Evolutionary conservation across 2,888 invertebrate species (phyloP), one percentile per base, ranked within the genome.

Genomic region (Nebria salina): DNA sequence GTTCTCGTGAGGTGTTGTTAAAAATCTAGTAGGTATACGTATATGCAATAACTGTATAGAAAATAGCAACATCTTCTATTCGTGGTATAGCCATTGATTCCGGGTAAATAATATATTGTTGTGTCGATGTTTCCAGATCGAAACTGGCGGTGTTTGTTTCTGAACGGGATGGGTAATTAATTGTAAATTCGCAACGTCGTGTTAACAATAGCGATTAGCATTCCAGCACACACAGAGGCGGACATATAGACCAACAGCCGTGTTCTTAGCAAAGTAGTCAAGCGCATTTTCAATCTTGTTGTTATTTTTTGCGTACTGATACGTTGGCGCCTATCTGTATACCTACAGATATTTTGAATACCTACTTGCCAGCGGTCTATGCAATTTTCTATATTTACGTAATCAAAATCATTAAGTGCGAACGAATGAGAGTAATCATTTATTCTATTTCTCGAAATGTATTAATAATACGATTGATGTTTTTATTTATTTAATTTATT

Each of bases 171-270:
- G 54, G 54, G 54, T 54, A 54, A 54, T 54, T 54, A 54, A 54
- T 54, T 54, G 54, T 54, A 8, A 8, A 54, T 54, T 54, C 11
- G 54, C 8, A 54, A 54, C 13, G 54, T 54, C 54, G 54, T 54
- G 54, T 54, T 54, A 54, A 54, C 54, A 54, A 54, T 54, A 54
- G 54, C 54, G 54, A 54, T 54, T 54, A 54, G 54, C 54, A 54
- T 54, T 54, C 54, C 54, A 54, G 54, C 54, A 54, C 54, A 54
- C 8, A 54, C 54, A 54, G 11, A 54, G 34, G 34, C 54, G 13
- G 54, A 54, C 54, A 54, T 8, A 54, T 13, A 54, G 54, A 54
- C 54, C 54, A 54, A 54, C 54, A 13, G 13, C 54, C 54, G 8
- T 13, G 54, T 54, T 54, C 54, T 13, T 54, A 54, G 54, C 54